These are phyloP conservation scores for Ephialtes manifestator DNA, from an alignment of 2,888 invertebrate species.

Conservation along the genomic window DNA sequence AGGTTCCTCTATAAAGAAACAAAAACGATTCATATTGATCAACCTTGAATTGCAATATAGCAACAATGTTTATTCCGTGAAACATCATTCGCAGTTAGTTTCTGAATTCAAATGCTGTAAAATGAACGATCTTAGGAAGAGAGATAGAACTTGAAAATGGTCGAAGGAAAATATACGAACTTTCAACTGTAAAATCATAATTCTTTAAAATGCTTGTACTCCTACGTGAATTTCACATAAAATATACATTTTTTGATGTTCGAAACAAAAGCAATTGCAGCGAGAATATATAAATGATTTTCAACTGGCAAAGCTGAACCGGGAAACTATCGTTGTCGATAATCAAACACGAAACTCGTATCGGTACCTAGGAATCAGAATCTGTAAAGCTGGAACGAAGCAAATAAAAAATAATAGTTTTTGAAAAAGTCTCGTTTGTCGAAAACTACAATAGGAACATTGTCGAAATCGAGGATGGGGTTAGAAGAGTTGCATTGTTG, in stretches of 20 bases:
- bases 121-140: too few species aligned
- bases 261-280: background rate
- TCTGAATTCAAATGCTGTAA: too few species aligned
- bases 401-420: conserved; percentile 19
- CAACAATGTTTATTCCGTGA: too few species aligned
- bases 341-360: background rate
- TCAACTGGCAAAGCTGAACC: background rate
- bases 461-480: background rate
- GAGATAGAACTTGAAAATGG: too few species aligned
- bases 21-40: too few species aligned
- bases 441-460: background rate
- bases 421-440: conserved; percentile 16
- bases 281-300: background rate
- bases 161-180: too few species aligned
- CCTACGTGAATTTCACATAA: background rate
- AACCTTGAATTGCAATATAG: too few species aligned
- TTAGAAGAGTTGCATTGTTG: conserved; percentile 7
- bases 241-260: background rate
- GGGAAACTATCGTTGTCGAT: background rate
- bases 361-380: background rate
- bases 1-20: too few species aligned
- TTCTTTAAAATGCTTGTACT: too few species aligned
- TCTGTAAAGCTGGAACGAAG: background rate
- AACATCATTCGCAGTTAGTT: too few species aligned
- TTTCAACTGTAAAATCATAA: too few species aligned